These are phyloP conservation scores for Dermatemys mawii DNA, from an alignment of 2,113 vertebrate genomes.

Conservation along the genomic window DNA sequence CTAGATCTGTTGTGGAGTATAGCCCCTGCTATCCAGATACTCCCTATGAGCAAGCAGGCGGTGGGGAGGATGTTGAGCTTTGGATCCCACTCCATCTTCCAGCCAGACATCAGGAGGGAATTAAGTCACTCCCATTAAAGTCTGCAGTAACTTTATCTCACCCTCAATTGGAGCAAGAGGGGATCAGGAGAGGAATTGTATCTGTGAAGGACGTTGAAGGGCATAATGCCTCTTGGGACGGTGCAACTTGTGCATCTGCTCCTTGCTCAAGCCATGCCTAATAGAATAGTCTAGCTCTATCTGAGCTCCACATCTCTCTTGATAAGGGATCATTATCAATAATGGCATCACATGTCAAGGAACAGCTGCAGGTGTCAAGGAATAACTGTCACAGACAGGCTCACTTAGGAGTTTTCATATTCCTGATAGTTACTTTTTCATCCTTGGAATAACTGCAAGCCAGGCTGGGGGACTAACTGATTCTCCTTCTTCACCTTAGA, in stretches of 20 bases:
- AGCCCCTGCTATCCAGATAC: background rate
- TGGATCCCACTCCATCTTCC: background rate
- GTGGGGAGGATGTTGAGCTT: background rate
- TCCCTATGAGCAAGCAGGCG: background rate
- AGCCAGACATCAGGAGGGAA: background rate
- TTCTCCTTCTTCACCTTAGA: conserved; percentile 45
- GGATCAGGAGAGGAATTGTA: background rate
- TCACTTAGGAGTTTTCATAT: conserved; percentile 45
- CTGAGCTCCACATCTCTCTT: background rate
- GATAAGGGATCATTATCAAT: background rate
- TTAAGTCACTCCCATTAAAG: conserved; percentile 2
- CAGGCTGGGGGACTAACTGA: conserved; percentile 20
- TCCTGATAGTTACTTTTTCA: conserved; percentile 72
- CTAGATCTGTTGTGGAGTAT: conserved; percentile 7
- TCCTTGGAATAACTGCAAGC: conserved; percentile 57
- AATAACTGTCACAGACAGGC: conserved; percentile 14
- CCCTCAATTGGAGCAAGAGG: conserved; percentile 17
- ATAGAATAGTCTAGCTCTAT: no score
- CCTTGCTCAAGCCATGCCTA: background rate
- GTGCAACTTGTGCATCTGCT: background rate
- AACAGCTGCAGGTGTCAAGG: conserved; percentile 1
- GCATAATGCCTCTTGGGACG: background rate
- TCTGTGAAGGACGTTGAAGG: background rate
- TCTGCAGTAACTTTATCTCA: background rate
- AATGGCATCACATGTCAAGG: conserved; percentile 10